Percentiles rank a stretch among this genome's conserved stretches.
phyloP scores from a whole-genome alignment of 1,140 invertebrate species.

The Neuroterus valhalla region DNA sequence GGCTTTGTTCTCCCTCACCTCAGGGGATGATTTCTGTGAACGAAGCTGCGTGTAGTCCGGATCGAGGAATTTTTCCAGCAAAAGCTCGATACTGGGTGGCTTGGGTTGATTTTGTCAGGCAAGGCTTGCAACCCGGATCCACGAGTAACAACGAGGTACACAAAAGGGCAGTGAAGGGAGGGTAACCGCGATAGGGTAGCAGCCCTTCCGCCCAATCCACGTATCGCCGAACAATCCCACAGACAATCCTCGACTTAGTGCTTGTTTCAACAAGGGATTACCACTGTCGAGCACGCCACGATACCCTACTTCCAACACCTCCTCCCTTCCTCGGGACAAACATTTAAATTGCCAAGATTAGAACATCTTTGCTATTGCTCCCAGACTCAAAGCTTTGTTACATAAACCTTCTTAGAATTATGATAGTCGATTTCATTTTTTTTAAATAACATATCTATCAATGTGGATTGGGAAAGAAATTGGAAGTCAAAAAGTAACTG shows the following conservation, averaged over 20 bases:
- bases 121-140: not conserved
- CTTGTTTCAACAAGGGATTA: constrained; percentile 60
- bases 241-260: constrained; percentile 57
- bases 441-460: too few species aligned
- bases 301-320: constrained; percentile 42
- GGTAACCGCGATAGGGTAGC: constrained; percentile 43
- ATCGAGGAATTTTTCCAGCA: constrained; percentile 12
- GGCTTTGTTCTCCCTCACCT: constrained; percentile 28
- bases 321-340: constrained; percentile 45
- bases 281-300: constrained; percentile 34
- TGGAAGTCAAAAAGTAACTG: too few species aligned
- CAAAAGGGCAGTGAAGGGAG: constrained; percentile 35
- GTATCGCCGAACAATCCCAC: constrained; percentile 56
- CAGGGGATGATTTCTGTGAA: constrained; percentile 28
- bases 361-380: constrained; percentile 30
- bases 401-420: not conserved
- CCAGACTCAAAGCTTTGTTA: not conserved
- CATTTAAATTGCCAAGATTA: constrained; percentile 61
- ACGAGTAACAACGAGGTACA: constrained; percentile 29
- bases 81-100: not conserved
- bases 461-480: too few species aligned
- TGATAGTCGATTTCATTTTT: not conserved
- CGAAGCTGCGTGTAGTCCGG: constrained; percentile 13
- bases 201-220: constrained; percentile 44
- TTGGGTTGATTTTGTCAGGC: not conserved